Evolutionary conservation across 2,113 vertebrate genomes (phyloP).

Genomic region (Oenanthe oenanthe): DNA sequence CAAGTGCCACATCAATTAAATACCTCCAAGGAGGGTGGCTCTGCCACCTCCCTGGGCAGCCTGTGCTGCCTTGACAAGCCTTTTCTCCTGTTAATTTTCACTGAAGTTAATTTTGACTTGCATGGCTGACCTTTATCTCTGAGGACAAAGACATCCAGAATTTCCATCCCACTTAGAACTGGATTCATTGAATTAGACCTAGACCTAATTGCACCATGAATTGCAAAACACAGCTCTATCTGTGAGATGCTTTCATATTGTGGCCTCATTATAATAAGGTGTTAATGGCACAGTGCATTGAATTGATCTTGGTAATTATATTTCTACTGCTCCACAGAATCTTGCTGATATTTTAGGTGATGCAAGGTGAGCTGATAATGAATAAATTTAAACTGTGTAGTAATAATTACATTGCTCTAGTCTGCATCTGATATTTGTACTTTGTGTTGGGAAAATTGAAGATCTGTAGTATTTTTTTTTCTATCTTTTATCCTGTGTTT

Average conservation of each 20-base stretch:
- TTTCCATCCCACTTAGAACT: constrained; percentile 36
- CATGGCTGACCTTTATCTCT: background rate
- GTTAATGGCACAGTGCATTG: background rate
- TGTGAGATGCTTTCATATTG: background rate
- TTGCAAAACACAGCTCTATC: constrained; percentile 12
- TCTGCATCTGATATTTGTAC: background rate
- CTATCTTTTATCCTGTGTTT: background rate
- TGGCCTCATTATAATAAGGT: background rate
- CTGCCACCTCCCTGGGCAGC: background rate
- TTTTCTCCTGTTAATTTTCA: background rate
- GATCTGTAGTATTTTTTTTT: background rate
- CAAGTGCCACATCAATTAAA: background rate
- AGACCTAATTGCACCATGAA: constrained; percentile 23
- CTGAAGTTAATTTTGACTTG: background rate
- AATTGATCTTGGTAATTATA: constrained; percentile 29
- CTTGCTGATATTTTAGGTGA: background rate
- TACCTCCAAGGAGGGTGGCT: background rate
- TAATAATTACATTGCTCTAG: background rate
- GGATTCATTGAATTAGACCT: background rate
- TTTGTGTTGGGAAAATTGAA: background rate
- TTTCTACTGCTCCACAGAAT: constrained; percentile 23
- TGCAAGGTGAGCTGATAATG: background rate
- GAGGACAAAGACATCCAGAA: background rate
- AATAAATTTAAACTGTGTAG: background rate
- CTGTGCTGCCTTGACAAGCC: background rate